phyloP scores from a whole-genome alignment of 2,113 vertebrate genomes.

The Chaetodon auriga region DNA sequence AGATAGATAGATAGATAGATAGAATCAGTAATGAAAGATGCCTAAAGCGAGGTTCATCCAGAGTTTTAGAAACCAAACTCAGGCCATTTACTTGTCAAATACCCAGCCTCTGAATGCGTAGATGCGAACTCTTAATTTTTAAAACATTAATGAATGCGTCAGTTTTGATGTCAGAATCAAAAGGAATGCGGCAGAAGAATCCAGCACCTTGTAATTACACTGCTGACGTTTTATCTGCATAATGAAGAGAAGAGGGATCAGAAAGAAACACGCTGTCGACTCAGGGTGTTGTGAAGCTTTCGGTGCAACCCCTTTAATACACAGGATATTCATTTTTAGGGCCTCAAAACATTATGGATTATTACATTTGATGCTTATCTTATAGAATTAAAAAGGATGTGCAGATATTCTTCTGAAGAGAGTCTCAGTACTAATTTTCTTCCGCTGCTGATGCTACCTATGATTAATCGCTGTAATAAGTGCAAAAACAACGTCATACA shows the following conservation, averaged over 20 bases:
- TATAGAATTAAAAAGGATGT: neutral
- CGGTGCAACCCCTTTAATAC: neutral
- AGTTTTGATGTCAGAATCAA: constrained; percentile 57
- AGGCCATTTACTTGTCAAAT: constrained; percentile 36
- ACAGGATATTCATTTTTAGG: neutral
- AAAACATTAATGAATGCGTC: constrained; percentile 47
- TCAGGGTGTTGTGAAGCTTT: neutral
- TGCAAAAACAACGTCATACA: neutral
- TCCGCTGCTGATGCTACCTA: neutral
- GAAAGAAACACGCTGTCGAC: constrained; percentile 14
- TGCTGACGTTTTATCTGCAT: constrained; percentile 13
- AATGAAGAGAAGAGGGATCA: constrained; percentile 14
- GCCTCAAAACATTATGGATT: neutral
- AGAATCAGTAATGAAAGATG: constrained; percentile 10
- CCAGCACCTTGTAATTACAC: constrained; percentile 34
- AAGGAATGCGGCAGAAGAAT: constrained; percentile 26
- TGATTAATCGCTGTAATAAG: neutral
- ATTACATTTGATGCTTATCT: neutral
- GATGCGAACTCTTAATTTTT: constrained; percentile 45
- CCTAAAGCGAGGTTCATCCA: constrained; percentile 21
- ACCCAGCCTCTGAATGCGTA: constrained; percentile 18
- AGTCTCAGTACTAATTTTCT: neutral
- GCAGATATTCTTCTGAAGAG: neutral
- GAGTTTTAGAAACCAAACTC: constrained; percentile 39
- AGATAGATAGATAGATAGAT: neutral